A percentile compares a stretch with the other conserved stretches of the same genome.
phyloP scores from a whole-genome alignment of 2,113 vertebrate species.

The Podilymbus podiceps region DNA sequence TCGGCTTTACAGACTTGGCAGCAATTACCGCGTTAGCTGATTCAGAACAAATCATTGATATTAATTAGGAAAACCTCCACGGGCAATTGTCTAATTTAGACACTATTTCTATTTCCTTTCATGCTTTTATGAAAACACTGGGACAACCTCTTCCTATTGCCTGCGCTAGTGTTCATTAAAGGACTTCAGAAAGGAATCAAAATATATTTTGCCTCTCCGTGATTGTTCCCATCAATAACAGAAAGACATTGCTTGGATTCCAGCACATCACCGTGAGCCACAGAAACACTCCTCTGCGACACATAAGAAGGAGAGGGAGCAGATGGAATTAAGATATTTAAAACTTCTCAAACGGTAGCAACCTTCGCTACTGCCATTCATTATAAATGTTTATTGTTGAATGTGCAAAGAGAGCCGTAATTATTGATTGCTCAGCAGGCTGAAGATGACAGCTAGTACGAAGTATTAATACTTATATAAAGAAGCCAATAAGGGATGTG shows the following conservation, averaged over 20 bases:
- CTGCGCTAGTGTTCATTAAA: background rate
- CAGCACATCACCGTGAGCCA: background rate
- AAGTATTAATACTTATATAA: background rate
- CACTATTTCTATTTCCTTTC: conserved; percentile 10
- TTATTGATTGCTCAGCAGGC: conserved; percentile 42
- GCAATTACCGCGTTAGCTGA: background rate
- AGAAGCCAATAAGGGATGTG: background rate
- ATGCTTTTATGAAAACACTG: background rate
- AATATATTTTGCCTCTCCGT: background rate
- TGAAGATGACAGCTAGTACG: conserved; percentile 10
- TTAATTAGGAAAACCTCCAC: conserved; percentile 40
- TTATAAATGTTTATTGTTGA: background rate
- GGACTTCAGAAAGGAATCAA: background rate
- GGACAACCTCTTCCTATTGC: background rate
- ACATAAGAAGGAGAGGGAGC: background rate
- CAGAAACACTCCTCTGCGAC: background rate
- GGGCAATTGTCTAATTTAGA: conserved; percentile 14
- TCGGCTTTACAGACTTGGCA: background rate
- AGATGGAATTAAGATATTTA: conserved; percentile 23
- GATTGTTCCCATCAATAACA: background rate
- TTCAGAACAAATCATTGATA: background rate
- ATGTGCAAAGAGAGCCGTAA: background rate
- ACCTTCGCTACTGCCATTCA: conserved; percentile 15
- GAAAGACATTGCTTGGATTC: background rate
- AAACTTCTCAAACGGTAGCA: background rate